phyloP scores from a whole-genome alignment of 2,888 invertebrate genomes.

The Protophormia terraenovae region DNA sequence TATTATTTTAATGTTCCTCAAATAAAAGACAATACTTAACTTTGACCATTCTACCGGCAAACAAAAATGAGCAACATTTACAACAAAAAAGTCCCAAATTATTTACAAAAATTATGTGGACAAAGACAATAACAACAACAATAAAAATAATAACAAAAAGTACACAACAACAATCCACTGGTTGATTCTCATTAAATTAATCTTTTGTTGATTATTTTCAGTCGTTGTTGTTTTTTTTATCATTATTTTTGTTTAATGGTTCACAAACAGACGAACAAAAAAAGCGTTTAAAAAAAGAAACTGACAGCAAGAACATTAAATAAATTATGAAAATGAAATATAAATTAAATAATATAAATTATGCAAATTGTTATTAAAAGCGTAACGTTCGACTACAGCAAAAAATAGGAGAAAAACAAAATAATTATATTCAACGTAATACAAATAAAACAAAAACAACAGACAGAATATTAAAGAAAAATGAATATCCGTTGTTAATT shows the following conservation, averaged over 20 bases:
- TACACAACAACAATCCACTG: slow-evolving; percentile 10
- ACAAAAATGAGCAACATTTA: background rate
- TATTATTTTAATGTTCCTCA: background rate
- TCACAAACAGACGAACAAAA: slow-evolving; percentile 37
- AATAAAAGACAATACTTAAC: background rate
- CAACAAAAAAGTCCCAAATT: slow-evolving; percentile 11
- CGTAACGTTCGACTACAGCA: slow-evolving; percentile 32
- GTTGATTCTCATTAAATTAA: slow-evolving; percentile 54
- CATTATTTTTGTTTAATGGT: slow-evolving; percentile 54
- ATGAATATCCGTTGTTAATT: slow-evolving; percentile 56
- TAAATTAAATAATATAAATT: slow-evolving; percentile 63
- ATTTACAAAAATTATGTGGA: slow-evolving; percentile 14
- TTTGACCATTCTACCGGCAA: background rate
- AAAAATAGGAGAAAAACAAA: background rate
- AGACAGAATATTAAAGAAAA: slow-evolving; percentile 11
- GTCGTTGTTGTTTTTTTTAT: slow-evolving; percentile 1
- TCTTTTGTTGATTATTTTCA: slow-evolving; percentile 57
- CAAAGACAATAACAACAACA: background rate
- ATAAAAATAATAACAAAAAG: background rate
- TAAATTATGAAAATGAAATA: slow-evolving; percentile 63
- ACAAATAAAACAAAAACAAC: slow-evolving; percentile 29
- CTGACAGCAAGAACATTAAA: slow-evolving; percentile 46
- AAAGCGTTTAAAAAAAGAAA: background rate
- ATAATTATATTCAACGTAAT: slow-evolving; percentile 25
- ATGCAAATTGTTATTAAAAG: slow-evolving; percentile 61